A percentile compares a stretch with the other conserved stretches of the same genome.
phyloP scores from a whole-genome alignment of 2,797 vertebrate genomes.

The Thunnus albacares region DNA sequence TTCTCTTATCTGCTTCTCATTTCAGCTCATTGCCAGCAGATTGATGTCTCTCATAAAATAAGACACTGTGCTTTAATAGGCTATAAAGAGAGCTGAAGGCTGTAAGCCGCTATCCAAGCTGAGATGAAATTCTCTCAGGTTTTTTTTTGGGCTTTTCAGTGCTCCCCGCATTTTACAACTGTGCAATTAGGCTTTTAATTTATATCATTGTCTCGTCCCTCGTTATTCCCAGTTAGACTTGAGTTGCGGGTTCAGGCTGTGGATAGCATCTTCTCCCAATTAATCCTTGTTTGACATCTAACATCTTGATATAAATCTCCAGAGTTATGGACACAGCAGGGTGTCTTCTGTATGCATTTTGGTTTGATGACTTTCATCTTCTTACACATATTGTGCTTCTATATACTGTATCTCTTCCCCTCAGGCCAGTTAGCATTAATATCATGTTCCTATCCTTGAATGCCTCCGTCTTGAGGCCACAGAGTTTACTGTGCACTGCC shows the following conservation, averaged over 20 bases:
- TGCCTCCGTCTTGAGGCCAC: not conserved
- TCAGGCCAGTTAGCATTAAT: not conserved
- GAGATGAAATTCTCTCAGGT: conserved; percentile 6
- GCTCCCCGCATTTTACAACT: not conserved
- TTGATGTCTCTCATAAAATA: conserved; percentile 56
- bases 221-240: not conserved
- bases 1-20: conserved; percentile 28
- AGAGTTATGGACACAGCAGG: too few species aligned
- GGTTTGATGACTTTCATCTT: too few species aligned
- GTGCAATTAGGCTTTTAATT: not conserved
- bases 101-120: not conserved
- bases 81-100: conserved; percentile 44
- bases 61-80: conserved; percentile 35
- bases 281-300: not conserved
- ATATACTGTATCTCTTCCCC: too few species aligned
- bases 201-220: not conserved
- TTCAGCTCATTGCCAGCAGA: conserved; percentile 41
- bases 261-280: not conserved
- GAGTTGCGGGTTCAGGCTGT: not conserved
- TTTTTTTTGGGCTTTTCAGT: too few species aligned
- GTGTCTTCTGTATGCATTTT: too few species aligned
- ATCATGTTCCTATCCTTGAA: not conserved
- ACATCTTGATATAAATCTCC: not conserved
- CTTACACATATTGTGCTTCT: too few species aligned
- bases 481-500: conserved; percentile 1